phyloP scores from a whole-genome alignment of 2,113 vertebrate genomes.

The Struthidea cinerea region DNA sequence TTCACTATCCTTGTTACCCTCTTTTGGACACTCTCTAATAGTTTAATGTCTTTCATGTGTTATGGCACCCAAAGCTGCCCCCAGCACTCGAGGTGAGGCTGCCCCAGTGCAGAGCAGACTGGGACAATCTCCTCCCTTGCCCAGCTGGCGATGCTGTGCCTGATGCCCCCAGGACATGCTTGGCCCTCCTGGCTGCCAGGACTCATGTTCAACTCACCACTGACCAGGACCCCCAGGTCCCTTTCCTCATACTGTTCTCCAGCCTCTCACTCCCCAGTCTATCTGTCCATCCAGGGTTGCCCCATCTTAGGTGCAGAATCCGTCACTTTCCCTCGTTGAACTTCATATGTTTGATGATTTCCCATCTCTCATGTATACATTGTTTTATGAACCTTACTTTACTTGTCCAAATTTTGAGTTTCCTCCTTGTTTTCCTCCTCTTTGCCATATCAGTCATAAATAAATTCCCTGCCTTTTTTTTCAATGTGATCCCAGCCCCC shows the following conservation, averaged over 20 bases:
- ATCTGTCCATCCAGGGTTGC: fast-evolving
- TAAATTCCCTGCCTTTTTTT: not conserved
- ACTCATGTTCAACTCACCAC: fast-evolving
- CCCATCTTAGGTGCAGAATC: not conserved
- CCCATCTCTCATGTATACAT: not conserved
- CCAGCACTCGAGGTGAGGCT: not conserved
- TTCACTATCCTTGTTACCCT: fast-evolving
- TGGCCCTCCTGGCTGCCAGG: not conserved
- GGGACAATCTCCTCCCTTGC: not conserved
- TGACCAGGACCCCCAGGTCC: fast-evolving
- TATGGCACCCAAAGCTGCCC: not conserved
- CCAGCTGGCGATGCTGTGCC: fast-evolving
- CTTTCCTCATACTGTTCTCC: not conserved
- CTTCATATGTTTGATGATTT: not conserved
- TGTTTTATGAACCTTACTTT: not conserved
- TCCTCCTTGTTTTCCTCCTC: not conserved
- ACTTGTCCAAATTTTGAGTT: not conserved
- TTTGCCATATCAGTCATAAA: not conserved
- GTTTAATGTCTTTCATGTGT: fast-evolving
- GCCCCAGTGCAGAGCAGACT: not conserved
- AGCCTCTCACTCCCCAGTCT: not conserved
- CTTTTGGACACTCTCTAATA: fast-evolving
- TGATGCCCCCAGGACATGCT: not conserved
- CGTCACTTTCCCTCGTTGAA: not conserved
- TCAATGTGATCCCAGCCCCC: not conserved